Evolutionary conservation across 2,888 invertebrate genomes (phyloP), one percentile per base, ranked within the genome.

Genomic region (Anodontia alba): DNA sequence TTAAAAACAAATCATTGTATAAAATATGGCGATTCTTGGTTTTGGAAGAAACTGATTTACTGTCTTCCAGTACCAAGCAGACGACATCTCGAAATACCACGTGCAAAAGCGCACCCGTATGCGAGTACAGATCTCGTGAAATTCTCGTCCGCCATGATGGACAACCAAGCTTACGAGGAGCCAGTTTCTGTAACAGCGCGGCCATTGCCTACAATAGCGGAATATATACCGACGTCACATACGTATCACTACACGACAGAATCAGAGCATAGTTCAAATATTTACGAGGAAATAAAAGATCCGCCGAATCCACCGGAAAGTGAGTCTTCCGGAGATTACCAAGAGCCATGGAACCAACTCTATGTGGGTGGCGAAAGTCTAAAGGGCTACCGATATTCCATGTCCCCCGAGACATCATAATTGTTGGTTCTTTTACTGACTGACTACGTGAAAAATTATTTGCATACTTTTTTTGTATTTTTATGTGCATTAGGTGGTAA

Each of bases 41-140:
- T 99, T 95, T 98, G 98, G 98, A 98, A 98, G 94, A 97, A 98
- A 91, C 95, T 99, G 84, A 96, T 97, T 92, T 98, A 97, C 94
- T 97, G 97, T 84, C 95, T 98, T 92, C 98, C 98, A 8, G 87
- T 89, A 26, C 86, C 83, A 8, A 76, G 78, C 17, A 76, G 46
- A 54, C 68, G 74, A 49, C 81, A 72, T n/a, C 46, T 80, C 38
- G 76, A 76, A 10, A 73, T 71, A 23, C 73, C 80, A 26, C 78
- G 85, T 12, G 82, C 80, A 17, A 82, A 83, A 51, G 81, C 74
- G 1, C 85, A 80, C 26, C 85, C 85, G 12, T 85, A 85, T 69
- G 85, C 85, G 1, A 71, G 78, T 42, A 76, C 85, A 29, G 82
- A 83, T 66, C 57, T 83, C n/a, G 51, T 77, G 42, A 73, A 71